Percentiles rank a stretch among this genome's conserved stretches.
These are phyloP conservation scores for Megamerina dolium DNA, from an alignment of 2,888 invertebrate genomes.

Conservation along the genomic window DNA sequence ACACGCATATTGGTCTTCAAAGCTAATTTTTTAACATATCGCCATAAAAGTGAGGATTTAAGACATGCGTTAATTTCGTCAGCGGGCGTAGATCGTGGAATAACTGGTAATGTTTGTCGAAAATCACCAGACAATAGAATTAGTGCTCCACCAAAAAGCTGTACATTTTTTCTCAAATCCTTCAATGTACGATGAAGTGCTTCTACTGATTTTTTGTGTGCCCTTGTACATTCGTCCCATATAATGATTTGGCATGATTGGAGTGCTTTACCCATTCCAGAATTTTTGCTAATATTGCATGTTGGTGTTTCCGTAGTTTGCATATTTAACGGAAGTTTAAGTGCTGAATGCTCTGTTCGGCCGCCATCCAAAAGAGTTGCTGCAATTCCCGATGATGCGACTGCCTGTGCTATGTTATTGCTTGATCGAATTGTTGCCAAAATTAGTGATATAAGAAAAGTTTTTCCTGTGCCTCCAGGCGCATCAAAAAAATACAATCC, in stretches of 20 bases:
- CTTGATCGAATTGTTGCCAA: not conserved
- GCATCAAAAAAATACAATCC: slow-evolving; percentile 15
- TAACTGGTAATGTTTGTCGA: slow-evolving; percentile 11
- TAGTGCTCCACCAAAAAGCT: slow-evolving; percentile 10
- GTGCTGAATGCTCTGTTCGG: slow-evolving; percentile 1
- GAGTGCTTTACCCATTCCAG: slow-evolving; percentile 1
- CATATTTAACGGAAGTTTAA: slow-evolving; percentile 1
- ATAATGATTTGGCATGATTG: not conserved
- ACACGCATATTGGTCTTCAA: slow-evolving; percentile 10
- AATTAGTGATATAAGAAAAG: slow-evolving; percentile 7
- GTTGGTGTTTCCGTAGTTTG: slow-evolving; percentile 2
- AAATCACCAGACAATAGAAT: slow-evolving; percentile 12
- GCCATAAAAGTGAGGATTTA: slow-evolving; percentile 6
- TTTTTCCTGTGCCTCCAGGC: slow-evolving; percentile 15
- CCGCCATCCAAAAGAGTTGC: not conserved
- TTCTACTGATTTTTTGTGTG: slow-evolving; percentile 1
- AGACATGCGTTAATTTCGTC: slow-evolving; percentile 8
- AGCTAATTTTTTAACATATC: slow-evolving; percentile 6
- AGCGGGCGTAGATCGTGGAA: slow-evolving; percentile 8
- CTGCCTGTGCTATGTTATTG: not conserved
- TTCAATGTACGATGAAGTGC: slow-evolving; percentile 2
- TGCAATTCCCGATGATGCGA: slow-evolving; percentile 1
- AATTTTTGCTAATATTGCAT: slow-evolving; percentile 2
- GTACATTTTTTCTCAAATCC: not conserved
- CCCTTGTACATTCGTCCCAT: not conserved